A percentile compares a stretch with the other conserved stretches of the same genome.
Conservation (phyloP, 2,888 invertebrate species). For the Ophion slaviceki region DNA sequence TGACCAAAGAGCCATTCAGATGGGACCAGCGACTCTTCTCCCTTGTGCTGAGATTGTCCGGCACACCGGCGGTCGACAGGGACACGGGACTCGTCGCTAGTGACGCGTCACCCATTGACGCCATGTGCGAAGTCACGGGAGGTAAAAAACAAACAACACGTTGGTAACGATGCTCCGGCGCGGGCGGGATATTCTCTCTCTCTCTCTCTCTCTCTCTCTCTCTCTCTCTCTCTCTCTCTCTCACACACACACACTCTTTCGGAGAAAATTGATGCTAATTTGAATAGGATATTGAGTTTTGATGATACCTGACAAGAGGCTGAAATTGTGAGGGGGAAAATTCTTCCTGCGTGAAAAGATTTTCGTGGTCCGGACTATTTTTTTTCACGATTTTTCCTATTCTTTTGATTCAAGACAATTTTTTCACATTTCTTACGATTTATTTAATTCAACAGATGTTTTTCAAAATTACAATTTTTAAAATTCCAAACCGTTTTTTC, state of each 20-base stretch:
- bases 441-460: neutral
- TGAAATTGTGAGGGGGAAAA: neutral
- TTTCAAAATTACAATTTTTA: neutral
- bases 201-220: neutral
- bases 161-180: no score
- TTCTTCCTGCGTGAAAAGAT: neutral
- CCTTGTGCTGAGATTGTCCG: conserved; percentile 95
- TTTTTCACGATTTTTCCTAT: neutral
- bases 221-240: no score
- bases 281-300: neutral
- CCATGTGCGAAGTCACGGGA: conserved; percentile 99
- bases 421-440: neutral
- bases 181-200: neutral
- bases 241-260: neutral
- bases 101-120: conserved; percentile 97
- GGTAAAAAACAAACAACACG: conserved; percentile 85
- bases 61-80: conserved; percentile 94
- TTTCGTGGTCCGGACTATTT: neutral
- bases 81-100: conserved; percentile 96
- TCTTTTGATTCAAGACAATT: neutral
- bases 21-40: conserved; percentile 99
- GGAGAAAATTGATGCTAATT: no score
- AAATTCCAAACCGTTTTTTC: neutral
- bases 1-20: conserved; percentile 99
- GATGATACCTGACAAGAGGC: neutral